phyloP scores from a whole-genome alignment of 2,888 invertebrate genomes.

The Drosophila paranaensis region DNA sequence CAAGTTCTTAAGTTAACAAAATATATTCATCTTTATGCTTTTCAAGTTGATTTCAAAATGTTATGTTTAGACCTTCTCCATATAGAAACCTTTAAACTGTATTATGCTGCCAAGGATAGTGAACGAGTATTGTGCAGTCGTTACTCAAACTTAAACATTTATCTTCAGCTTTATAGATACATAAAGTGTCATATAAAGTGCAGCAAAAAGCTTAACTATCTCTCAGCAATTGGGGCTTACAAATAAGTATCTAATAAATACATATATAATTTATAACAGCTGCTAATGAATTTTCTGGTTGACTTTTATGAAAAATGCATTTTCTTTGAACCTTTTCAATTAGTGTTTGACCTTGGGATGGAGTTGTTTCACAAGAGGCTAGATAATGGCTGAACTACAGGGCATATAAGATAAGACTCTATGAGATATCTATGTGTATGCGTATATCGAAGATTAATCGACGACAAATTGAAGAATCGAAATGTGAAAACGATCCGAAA shows the following conservation, averaged over 20 bases:
- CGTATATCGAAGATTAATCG: slow-evolving; percentile 6
- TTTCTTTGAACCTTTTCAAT: slow-evolving; percentile 9
- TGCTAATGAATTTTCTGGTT: slow-evolving; percentile 18
- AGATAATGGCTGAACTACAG: slow-evolving; percentile 12
- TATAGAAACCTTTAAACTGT: too few relatives aligned
- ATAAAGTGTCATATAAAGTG: too few relatives aligned
- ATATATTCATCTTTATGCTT: too few relatives aligned
- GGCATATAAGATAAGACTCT: background rate
- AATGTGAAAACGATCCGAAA: slow-evolving; percentile 31
- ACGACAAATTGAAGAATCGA: slow-evolving; percentile 16
- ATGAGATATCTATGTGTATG: background rate
- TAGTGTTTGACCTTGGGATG: slow-evolving; percentile 53
- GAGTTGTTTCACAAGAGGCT: slow-evolving; percentile 35
- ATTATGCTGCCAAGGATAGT: too few relatives aligned
- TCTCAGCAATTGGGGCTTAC: background rate
- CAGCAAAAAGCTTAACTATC: background rate
- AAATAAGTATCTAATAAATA: background rate
- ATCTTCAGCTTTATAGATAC: background rate
- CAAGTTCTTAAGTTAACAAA: too few relatives aligned
- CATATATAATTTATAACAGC: too few relatives aligned
- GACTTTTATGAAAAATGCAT: slow-evolving; percentile 5
- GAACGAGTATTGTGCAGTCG: background rate
- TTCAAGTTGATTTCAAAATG: too few relatives aligned
- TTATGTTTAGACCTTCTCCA: too few relatives aligned
- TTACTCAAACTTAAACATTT: background rate